Conservation (phyloP, 2,113 vertebrate genomes). For the Hippopotamus amphibius region DNA sequence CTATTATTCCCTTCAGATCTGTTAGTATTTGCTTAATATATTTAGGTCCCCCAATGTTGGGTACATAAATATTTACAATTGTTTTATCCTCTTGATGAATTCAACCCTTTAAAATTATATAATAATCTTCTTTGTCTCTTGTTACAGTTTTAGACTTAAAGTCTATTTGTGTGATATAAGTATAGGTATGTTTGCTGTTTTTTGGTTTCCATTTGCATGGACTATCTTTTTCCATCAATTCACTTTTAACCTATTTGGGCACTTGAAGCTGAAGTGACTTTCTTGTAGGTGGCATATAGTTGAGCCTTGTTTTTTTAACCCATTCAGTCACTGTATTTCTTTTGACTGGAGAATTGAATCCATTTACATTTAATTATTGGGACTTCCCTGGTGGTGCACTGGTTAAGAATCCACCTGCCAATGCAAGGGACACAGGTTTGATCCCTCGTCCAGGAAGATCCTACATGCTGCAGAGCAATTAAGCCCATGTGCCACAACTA, state of each 20-base stretch:
- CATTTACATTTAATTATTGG: background rate
- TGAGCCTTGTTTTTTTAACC: background rate
- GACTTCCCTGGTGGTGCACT: no score
- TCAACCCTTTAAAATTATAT: background rate
- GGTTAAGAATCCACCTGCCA: no score
- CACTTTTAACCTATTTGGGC: background rate
- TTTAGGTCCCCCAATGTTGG: background rate
- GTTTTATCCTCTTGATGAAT: background rate
- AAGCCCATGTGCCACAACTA: no score
- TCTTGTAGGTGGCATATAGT: background rate
- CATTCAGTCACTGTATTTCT: background rate
- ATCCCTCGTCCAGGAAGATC: no score
- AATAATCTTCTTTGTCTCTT: background rate
- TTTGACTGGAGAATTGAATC: background rate
- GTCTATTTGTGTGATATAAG: background rate
- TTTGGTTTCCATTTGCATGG: background rate
- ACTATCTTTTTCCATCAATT: background rate
- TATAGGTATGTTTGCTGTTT: background rate
- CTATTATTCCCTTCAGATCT: background rate
- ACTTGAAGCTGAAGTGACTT: background rate
- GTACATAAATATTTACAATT: background rate
- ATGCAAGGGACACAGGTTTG: no score
- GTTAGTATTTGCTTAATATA: background rate
- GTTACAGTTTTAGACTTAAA: background rate
- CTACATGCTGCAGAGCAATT: no score